phyloP scores from a whole-genome alignment of 2,113 vertebrate species.

The Hypocryptadius cinnamomeus region DNA sequence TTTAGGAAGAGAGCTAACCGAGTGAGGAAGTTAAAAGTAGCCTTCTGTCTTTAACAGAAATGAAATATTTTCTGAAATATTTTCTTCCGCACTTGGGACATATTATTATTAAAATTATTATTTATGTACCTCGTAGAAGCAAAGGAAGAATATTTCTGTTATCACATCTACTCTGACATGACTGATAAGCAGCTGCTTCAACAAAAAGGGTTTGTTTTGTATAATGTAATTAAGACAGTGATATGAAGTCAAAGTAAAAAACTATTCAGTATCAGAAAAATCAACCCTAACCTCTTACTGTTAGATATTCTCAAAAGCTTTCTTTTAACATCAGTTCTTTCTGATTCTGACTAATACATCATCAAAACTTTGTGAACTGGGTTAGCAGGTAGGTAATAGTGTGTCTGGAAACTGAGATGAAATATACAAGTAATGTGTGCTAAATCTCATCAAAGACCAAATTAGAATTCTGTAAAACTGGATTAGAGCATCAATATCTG shows the following conservation, averaged over 20 bases:
- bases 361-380: neutral
- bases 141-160: neutral
- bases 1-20: neutral
- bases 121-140: neutral
- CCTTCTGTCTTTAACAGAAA: neutral
- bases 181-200: neutral
- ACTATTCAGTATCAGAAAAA: neutral
- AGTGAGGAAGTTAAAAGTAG: neutral
- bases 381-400: neutral
- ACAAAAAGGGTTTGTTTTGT: neutral
- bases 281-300: neutral
- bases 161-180: neutral
- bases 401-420: neutral
- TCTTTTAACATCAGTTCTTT: neutral
- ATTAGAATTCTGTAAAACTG: neutral
- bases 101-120: neutral
- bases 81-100: neutral
- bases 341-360: neutral
- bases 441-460: neutral
- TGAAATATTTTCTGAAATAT: neutral
- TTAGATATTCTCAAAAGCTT: neutral
- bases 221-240: neutral
- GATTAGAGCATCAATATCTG: neutral
- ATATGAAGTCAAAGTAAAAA: neutral
- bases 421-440: neutral